Conservation (phyloP, 2,113 vertebrate genomes). For the Varanus salvator region DNA sequence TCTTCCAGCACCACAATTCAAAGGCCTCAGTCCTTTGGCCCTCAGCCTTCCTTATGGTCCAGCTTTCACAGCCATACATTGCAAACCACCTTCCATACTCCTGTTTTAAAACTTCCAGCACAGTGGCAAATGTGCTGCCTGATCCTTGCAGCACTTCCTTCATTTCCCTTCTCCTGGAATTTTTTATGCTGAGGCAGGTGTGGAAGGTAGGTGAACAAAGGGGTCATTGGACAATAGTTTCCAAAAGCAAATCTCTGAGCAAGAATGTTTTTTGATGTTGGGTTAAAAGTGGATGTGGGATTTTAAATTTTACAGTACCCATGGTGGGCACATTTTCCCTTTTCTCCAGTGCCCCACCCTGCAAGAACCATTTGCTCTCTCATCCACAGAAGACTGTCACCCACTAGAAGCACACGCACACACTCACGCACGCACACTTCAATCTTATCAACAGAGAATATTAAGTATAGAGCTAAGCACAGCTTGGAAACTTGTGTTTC, state of each 20-base stretch:
- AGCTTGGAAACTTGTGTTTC: conserved; percentile 5
- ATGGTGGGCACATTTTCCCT: not conserved
- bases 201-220: not conserved
- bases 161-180: not conserved
- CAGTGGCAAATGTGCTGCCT: not conserved
- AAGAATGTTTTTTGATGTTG: not conserved
- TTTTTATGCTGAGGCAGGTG: not conserved
- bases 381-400: conserved; percentile 16
- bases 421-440: not conserved
- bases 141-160: not conserved
- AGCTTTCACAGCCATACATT: too few relatives aligned
- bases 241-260: not conserved
- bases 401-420: not conserved
- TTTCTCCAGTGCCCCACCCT: not conserved
- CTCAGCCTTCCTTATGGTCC: too few relatives aligned
- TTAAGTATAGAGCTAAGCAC: conserved; percentile 36
- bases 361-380: not conserved
- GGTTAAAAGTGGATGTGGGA: not conserved
- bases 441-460: not conserved
- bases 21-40: too few relatives aligned
- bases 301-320: not conserved
- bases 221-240: not conserved
- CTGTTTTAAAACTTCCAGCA: not conserved
- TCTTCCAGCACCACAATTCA: too few relatives aligned
- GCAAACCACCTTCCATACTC: too few relatives aligned